Conservation (phyloP, 2,888 invertebrate species). For the Ormyrus nitidulus region DNA sequence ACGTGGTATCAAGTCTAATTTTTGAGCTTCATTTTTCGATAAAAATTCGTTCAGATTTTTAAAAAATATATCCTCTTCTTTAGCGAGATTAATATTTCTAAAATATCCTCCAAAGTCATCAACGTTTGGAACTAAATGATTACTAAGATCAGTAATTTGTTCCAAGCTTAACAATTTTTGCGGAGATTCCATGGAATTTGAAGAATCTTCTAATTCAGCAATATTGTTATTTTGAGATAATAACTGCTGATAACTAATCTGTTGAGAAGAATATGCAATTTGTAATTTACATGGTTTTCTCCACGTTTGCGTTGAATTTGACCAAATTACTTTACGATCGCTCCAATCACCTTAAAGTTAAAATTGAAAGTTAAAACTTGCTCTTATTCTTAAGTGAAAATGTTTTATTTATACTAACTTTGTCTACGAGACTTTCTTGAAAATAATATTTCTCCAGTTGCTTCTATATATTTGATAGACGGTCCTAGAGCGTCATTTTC, state of each 20-base stretch:
- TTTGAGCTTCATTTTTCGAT: constrained; percentile 34
- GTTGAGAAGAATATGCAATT: constrained; percentile 77
- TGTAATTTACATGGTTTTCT: constrained; percentile 80
- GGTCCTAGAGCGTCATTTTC: constrained; percentile 33
- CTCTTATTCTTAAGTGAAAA: constrained; percentile 11
- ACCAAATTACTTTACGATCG: constrained; percentile 58
- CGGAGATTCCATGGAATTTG: constrained; percentile 36
- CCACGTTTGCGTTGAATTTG: constrained; percentile 77
- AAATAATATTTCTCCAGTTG: constrained; percentile 65
- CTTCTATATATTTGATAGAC: constrained; percentile 52
- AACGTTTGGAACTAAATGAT: constrained; percentile 58
- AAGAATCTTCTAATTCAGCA: background rate
- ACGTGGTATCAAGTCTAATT: constrained; percentile 48
- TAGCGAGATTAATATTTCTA: constrained; percentile 56
- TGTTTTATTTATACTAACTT: constrained; percentile 34
- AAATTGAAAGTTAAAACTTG: constrained; percentile 9
- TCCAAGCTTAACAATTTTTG: constrained; percentile 59
- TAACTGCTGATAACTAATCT: constrained; percentile 16
- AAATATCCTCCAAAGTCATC: constrained; percentile 63
- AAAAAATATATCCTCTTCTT: constrained; percentile 63
- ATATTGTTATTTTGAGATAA: constrained; percentile 25
- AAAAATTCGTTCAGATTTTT: constrained; percentile 59
- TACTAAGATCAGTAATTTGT: constrained; percentile 60
- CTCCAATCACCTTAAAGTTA: constrained; percentile 56
- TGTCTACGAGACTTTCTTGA: constrained; percentile 61